Conservation (phyloP, 2,113 vertebrate species). For the mouse (Mus musculus) region DNA sequence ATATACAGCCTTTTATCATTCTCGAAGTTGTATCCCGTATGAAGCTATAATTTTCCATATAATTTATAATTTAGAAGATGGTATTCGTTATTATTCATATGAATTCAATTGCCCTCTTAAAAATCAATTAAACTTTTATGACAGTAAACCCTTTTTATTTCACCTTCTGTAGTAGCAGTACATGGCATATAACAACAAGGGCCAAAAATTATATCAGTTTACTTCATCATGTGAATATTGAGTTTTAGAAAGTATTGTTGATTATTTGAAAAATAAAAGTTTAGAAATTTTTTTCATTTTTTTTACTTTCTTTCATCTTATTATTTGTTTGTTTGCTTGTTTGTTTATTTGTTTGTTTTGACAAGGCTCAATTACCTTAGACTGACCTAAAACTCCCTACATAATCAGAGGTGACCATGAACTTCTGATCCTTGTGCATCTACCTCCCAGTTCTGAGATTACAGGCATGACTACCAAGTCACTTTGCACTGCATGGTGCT, state of each 20-base stretch:
- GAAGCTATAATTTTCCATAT: conserved; percentile 14
- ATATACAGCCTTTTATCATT: neutral
- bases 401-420: neutral
- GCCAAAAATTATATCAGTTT: neutral
- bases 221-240: neutral
- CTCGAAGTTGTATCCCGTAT: conserved; percentile 8
- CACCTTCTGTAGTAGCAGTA: neutral
- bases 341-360: neutral
- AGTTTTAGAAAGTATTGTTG: neutral
- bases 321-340: neutral
- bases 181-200: neutral
- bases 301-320: neutral
- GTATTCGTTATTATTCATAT: neutral
- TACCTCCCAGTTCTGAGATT: neutral
- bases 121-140: conserved; percentile 11
- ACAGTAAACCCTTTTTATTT: neutral
- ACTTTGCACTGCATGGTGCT: neutral
- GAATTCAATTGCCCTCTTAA: conserved; percentile 20
- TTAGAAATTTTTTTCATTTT: neutral
- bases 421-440: neutral
- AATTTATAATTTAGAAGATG: conserved; percentile 12
- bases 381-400: neutral
- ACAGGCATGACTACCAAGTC: too few relatives aligned
- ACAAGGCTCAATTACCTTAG: neutral
- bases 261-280: conserved; percentile 5